A percentile compares a stretch with the other conserved stretches of the same genome.
phyloP scores from a whole-genome alignment of 2,797 vertebrate genomes.

The Siniperca undulata region DNA sequence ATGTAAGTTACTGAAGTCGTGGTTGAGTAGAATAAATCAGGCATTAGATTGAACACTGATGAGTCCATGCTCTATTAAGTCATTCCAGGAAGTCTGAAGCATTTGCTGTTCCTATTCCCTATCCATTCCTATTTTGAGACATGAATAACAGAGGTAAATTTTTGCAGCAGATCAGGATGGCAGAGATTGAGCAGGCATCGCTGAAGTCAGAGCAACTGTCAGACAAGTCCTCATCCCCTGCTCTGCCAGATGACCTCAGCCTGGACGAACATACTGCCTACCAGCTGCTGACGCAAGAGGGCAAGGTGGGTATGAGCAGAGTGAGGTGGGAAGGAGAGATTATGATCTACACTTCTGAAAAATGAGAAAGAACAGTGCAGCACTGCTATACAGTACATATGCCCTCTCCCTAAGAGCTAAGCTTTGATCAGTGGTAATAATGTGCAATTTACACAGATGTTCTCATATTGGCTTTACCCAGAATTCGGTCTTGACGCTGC shows the following conservation, averaged over 20 bases:
- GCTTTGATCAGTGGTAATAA: slow-evolving; percentile 1
- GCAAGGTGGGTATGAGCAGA: slow-evolving; percentile 83
- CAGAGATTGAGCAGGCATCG: slow-evolving; percentile 96
- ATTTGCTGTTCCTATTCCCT: not conserved
- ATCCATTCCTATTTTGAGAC: slow-evolving; percentile 14
- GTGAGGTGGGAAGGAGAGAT: not conserved
- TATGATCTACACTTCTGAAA: not conserved
- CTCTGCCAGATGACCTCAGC: slow-evolving; percentile 93
- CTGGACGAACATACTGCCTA: slow-evolving; percentile 89
- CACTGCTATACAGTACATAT: not conserved
- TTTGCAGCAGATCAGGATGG: slow-evolving; percentile 93
- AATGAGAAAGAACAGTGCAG: not conserved
- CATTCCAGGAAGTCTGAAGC: slow-evolving; percentile 4
- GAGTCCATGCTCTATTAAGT: slow-evolving; percentile 1
- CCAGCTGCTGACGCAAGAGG: slow-evolving; percentile 86
- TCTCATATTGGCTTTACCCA: not conserved
- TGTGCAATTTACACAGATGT: not conserved
- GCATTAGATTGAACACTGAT: slow-evolving; percentile 7
- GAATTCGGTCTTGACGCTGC: not conserved
- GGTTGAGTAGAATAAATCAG: slow-evolving; percentile 13
- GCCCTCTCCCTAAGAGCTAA: not conserved
- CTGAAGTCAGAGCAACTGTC: slow-evolving; percentile 91
- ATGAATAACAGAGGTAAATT: slow-evolving; percentile 59
- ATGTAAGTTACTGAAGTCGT: slow-evolving; percentile 14
- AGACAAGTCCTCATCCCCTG: slow-evolving; percentile 94